Percentiles rank a stretch among this genome's conserved stretches.
Conservation (phyloP, 1,140 invertebrate genomes). For the Leucophenga varia region DNA sequence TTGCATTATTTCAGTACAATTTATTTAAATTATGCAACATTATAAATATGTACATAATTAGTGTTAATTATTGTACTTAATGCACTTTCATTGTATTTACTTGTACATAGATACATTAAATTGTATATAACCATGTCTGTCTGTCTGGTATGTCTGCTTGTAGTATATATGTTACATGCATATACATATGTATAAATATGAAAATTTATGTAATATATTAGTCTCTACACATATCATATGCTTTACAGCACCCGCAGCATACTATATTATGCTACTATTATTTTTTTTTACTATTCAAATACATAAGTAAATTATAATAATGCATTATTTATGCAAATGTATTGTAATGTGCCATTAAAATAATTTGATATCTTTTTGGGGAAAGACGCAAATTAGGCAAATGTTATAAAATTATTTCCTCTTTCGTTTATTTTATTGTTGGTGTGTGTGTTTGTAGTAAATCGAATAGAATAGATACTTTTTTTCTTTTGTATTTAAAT, state of each 20-base stretch:
- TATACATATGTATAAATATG: background rate
- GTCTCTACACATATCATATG: too few relatives aligned
- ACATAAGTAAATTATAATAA: constrained; percentile 18
- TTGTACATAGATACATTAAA: too few relatives aligned
- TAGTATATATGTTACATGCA: too few relatives aligned
- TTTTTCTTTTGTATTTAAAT: too few relatives aligned
- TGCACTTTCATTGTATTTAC: constrained; percentile 41
- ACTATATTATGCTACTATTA: too few relatives aligned
- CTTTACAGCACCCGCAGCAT: too few relatives aligned
- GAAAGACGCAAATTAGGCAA: too few relatives aligned
- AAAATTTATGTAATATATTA: background rate
- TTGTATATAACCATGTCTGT: constrained; percentile 12
- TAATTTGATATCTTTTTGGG: too few relatives aligned
- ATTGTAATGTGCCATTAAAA: constrained; percentile 43
- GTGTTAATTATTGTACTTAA: constrained; percentile 47
- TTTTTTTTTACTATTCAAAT: constrained; percentile 10
- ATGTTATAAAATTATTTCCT: too few relatives aligned
- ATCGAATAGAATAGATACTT: too few relatives aligned
- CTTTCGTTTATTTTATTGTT: too few relatives aligned
- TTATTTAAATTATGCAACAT: constrained; percentile 7
- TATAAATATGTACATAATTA: constrained; percentile 41
- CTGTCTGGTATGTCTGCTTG: background rate
- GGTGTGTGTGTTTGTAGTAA: too few relatives aligned
- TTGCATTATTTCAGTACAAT: constrained; percentile 13
- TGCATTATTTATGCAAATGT: constrained; percentile 32